phyloP scores from a whole-genome alignment of 1,140 invertebrate species.

The Drosophila tristis region DNA sequence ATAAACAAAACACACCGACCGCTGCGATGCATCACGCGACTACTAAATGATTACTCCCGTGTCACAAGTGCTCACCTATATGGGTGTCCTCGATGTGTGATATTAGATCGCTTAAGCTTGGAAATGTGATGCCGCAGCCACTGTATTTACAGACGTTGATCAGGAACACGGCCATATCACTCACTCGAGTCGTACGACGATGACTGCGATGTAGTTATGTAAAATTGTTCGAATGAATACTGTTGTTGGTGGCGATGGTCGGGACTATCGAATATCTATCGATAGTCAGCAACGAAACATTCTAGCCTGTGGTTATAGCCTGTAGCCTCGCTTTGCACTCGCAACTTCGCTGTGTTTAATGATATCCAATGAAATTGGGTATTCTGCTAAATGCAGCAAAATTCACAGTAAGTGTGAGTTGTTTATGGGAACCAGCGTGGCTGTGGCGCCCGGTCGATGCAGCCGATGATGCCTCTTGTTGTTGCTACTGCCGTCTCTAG shows the following conservation, averaged over 20 bases:
- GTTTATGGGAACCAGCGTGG: not conserved
- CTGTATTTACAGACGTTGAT: conserved; percentile 94
- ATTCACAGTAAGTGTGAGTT: not conserved
- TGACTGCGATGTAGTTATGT: conserved; percentile 70
- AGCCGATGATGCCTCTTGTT: conserved; percentile 22
- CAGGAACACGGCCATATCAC: conserved; percentile 92
- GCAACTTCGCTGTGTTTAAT: conserved; percentile 22
- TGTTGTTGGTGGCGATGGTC: conserved; percentile 45
- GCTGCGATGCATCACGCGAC: conserved; percentile 68
- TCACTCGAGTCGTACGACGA: conserved; percentile 82
- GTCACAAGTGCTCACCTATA: conserved; percentile 88
- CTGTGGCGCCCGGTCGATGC: conserved; percentile 2
- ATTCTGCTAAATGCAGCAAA: conserved; percentile 31
- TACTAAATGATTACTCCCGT: conserved; percentile 52
- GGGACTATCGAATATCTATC: conserved; percentile 51
- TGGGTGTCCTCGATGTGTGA: conserved; percentile 94
- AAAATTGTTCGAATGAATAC: conserved; percentile 65
- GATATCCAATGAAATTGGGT: conserved; percentile 5
- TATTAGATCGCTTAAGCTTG: conserved; percentile 91
- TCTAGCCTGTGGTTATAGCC: conserved; percentile 3
- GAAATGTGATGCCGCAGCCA: conserved; percentile 92
- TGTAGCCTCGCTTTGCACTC: conserved; percentile 18
- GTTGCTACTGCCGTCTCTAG: conserved; percentile 13
- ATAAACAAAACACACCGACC: conserved; percentile 76
- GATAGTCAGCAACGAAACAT: conserved; percentile 52